Evolutionary conservation across 2,113 vertebrate genomes (phyloP), one percentile per base, ranked within the genome.

Genomic region (Dolichallabes microphthalmus): DNA sequence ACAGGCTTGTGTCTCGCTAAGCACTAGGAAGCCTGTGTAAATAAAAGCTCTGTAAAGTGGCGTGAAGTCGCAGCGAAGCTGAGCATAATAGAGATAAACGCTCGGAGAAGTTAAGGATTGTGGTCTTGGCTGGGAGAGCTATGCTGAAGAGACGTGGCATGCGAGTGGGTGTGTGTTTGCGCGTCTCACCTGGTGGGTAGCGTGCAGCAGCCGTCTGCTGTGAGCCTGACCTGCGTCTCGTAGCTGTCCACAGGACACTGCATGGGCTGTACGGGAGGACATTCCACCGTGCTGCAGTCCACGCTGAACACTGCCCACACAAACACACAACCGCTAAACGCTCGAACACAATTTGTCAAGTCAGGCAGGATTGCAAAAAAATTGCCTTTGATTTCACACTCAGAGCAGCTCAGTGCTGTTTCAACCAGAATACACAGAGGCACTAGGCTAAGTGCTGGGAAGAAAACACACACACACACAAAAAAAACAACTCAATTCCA

Each of bases 281-380:
- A 97, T 82, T 97, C 96, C 32, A 97, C 96, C 0, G 96, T 96
- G 92, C 96, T 97, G 93, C 96, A 97, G 86, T 97, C 96, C 91
- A 97, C 95, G 61, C 96, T 97, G 92, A 96, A 97, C 86, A 97
- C 96, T 97, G 53, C 60, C 64, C 82, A 85, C 35, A 83, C 73
- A 88, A 39, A 86, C 85, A 82, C 82, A 84, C n/a, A 53, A 68
- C 58, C 71, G 69, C 22, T 25, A 77, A 69, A 78, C 32, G 30
- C 27, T 35, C 63, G 74, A 77, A 57, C 30, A 81, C 71, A 79
- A 39, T n/a, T 76, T 66, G 63, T 83, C 76, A 84, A 73, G 82
- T 71, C 45, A 75, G 52, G 64, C 74, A 79, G 35, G 50, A 15
- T 45, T 58, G 60, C 76, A 82, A 69, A 71, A 32, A 45, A 84